Evolutionary conservation across 92 coral and sea anemone genomes (phyloP).

Genomic region (Zoanthus sociatus): DNA sequence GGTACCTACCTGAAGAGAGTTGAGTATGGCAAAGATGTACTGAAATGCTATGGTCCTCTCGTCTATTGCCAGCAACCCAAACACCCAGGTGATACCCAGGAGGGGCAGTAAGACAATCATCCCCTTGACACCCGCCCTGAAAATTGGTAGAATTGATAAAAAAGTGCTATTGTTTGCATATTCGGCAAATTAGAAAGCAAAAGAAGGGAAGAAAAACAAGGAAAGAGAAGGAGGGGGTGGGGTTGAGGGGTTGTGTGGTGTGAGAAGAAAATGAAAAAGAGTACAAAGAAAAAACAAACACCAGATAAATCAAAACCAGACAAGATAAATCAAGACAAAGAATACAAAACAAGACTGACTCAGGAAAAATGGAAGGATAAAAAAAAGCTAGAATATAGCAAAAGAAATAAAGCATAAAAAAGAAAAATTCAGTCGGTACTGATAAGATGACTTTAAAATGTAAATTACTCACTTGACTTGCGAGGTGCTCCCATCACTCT

Average conservation of each 20-base stretch:
- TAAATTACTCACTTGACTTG: conserved; percentile 79
- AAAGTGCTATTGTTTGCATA: no score
- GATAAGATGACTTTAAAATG: background rate
- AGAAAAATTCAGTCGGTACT: background rate
- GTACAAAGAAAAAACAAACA: no score
- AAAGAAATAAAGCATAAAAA: background rate
- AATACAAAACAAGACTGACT: no score
- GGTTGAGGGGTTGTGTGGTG: background rate
- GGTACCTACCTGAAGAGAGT: conserved; percentile 87
- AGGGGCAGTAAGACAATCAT: conserved; percentile 89
- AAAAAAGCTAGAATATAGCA: background rate
- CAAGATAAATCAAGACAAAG: no score
- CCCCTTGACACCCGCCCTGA: conserved; percentile 93
- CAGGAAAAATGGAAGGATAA: no score
- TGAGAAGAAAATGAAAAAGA: background rate
- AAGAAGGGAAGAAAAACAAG: background rate
- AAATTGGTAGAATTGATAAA: background rate
- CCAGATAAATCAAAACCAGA: no score
- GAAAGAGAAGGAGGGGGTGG: background rate
- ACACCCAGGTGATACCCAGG: conserved; percentile 95
- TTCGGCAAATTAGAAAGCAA: no score
- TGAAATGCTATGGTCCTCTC: conserved; percentile 86
- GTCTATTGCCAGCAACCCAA: conserved; percentile 91
- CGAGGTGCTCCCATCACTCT: conserved; percentile 78
- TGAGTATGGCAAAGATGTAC: conserved; percentile 90